phyloP scores from a whole-genome alignment of 2,888 invertebrate genomes.

The Lucinisca nassula region DNA sequence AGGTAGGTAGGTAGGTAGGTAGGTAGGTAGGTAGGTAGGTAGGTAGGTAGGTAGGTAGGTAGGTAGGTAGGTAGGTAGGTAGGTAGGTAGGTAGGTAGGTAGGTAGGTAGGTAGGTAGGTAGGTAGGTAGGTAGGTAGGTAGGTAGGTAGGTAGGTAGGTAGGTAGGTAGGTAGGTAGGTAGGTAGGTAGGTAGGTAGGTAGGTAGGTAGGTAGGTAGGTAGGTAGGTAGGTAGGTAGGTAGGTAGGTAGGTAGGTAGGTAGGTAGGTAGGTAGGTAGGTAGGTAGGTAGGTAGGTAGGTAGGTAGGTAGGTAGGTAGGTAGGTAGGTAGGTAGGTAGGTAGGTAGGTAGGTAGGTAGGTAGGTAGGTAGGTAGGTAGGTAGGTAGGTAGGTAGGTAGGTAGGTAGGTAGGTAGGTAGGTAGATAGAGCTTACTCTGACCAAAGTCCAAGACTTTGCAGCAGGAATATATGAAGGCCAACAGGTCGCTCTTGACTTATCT shows the following conservation, averaged over 20 bases:
- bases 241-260: not conserved
- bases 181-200: not conserved
- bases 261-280: constrained; percentile 2
- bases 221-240: not conserved
- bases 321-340: not conserved
- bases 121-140: not conserved
- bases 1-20: not conserved
- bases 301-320: constrained; percentile 3
- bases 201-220: not conserved
- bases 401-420: constrained; percentile 1
- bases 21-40: not conserved
- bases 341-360: constrained; percentile 8
- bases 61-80: not conserved
- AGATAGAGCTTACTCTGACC: no score
- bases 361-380: constrained; percentile 10
- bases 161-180: not conserved
- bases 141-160: constrained; percentile 2
- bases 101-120: not conserved
- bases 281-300: constrained; percentile 4
- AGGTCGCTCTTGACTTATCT: no score
- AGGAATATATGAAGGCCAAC: no score
- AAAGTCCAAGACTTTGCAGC: no score
- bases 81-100: not conserved
- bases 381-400: constrained; percentile 10
- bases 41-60: constrained; percentile 3